Evolutionary conservation across 2,888 invertebrate genomes (phyloP), one percentile per base, ranked within the genome.

Genomic region (Spilosoma lubricipeda): DNA sequence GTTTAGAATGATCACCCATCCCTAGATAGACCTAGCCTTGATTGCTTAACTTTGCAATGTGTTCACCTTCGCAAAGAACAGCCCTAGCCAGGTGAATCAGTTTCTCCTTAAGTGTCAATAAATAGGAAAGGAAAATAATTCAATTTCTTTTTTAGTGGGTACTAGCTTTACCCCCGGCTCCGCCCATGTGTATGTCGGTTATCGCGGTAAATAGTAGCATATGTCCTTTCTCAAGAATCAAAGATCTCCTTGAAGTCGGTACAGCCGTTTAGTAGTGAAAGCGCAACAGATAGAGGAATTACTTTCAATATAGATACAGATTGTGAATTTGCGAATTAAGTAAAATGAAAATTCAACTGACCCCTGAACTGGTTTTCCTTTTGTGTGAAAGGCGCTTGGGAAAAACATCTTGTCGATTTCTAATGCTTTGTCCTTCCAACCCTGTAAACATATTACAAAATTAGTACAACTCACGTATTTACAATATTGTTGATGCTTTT

Each of bases 361-460:
- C 95, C 94, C 93, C 30, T 94, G 78, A 20, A 95, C 86, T 2
- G 94, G 93, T 82, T 94, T 94, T 33, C 96, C 96, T 87, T 96
- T 94, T 1, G 95, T 93, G 73, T 96, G 96, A 1, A 95, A 93
- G 0, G 95, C 92, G 71, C 94, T 93, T 76, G 94, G 92, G 87
- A 97, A 97, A 90, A 97, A 97, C 0, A 95, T 92, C 70, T 92
- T 96, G 89, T 97, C 97, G 13, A 97, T 91, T 82, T 96, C 95
- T 9, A 87, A 94, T 0, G 96, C 95, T 73, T 94, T 93, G 75
- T 93, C 96, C 87, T 91, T 78, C 94, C 95, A 95, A 23, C 94
- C 95, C 96, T 96, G 86, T 2, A 74, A 77, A 45, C 66, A 70
- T 68, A 48, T 27, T 15, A 0, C 13, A 59, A 13, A 27, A 59